These are phyloP conservation scores for Tangara arthus DNA, from an alignment of 2,797 vertebrate genomes.

Conservation along the genomic window DNA sequence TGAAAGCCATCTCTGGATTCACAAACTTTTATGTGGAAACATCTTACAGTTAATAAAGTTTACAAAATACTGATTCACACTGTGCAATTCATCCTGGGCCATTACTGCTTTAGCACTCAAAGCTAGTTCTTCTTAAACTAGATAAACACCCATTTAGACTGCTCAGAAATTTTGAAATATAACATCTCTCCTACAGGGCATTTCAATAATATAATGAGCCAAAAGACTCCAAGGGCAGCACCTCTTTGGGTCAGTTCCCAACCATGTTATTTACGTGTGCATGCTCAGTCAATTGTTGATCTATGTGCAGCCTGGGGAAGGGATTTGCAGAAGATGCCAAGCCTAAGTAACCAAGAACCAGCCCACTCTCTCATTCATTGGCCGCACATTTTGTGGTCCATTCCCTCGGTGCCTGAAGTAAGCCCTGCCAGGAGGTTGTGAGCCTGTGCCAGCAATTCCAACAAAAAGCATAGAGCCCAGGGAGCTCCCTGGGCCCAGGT, in stretches of 20 bases:
- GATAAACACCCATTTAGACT: neutral
- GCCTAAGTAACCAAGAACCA: neutral
- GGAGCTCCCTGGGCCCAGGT: neutral
- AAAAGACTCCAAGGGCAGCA: neutral
- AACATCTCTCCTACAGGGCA: neutral
- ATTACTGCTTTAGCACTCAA: neutral
- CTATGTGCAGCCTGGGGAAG: neutral
- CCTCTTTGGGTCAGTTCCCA: neutral
- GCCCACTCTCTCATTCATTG: neutral
- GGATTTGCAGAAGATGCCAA: neutral
- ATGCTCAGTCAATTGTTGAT: fast-evolving
- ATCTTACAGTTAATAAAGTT: neutral
- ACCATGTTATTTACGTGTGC: neutral
- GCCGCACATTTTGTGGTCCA: neutral
- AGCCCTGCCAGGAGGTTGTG: neutral
- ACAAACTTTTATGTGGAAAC: neutral
- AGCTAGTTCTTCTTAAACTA: neutral
- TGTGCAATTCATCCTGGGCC: neutral
- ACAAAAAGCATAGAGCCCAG: neutral
- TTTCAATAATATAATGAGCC: neutral
- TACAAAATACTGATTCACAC: neutral
- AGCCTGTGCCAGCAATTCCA: neutral
- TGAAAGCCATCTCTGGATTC: neutral
- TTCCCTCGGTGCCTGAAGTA: neutral
- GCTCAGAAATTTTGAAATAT: neutral